Percentiles rank a stretch among this genome's conserved stretches.
phyloP scores from a whole-genome alignment of 2,888 invertebrate species.

The Megalurothrips usitatus region DNA sequence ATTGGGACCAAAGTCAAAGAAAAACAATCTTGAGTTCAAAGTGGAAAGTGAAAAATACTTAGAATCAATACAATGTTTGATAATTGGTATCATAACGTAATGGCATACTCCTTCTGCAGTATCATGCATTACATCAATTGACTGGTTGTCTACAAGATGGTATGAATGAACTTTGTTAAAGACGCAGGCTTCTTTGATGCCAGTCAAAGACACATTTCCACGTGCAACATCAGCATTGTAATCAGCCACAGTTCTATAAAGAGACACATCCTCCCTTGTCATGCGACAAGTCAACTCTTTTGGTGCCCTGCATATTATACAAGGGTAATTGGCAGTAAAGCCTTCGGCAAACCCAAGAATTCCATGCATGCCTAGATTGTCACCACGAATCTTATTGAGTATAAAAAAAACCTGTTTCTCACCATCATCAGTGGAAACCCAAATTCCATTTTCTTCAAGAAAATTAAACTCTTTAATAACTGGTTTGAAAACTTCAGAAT shows the following conservation, averaged over 20 bases:
- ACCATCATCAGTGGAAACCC: constrained; percentile 30
- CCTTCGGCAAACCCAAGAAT: constrained; percentile 36
- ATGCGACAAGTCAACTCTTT: constrained; percentile 30
- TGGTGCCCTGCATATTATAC: constrained; percentile 35
- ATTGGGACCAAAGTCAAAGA: too few relatives aligned
- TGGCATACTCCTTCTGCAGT: constrained; percentile 35
- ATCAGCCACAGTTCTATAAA: constrained; percentile 34
- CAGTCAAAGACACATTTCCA: constrained; percentile 33
- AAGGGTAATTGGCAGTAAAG: constrained; percentile 34
- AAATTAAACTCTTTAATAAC: constrained; percentile 35
- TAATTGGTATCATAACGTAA: constrained; percentile 35
- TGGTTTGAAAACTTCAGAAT: constrained; percentile 31
- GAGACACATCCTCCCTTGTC: constrained; percentile 32
- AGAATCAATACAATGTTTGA: constrained; percentile 32
- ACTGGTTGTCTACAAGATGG: constrained; percentile 35
- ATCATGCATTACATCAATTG: constrained; percentile 38
- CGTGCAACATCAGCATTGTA: constrained; percentile 35
- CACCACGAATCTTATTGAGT: constrained; percentile 35
- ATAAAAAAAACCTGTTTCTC: constrained; percentile 34
- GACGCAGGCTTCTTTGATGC: constrained; percentile 35
- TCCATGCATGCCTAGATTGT: constrained; percentile 37
- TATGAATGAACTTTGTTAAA: constrained; percentile 36
- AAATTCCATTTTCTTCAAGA: constrained; percentile 35
- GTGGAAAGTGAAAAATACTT: constrained; percentile 31
- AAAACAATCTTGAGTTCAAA: too few relatives aligned